Base-by-base conservation (phyloP, 1,140 invertebrate genomes). In the Oedothorax gibbosus region DNA sequence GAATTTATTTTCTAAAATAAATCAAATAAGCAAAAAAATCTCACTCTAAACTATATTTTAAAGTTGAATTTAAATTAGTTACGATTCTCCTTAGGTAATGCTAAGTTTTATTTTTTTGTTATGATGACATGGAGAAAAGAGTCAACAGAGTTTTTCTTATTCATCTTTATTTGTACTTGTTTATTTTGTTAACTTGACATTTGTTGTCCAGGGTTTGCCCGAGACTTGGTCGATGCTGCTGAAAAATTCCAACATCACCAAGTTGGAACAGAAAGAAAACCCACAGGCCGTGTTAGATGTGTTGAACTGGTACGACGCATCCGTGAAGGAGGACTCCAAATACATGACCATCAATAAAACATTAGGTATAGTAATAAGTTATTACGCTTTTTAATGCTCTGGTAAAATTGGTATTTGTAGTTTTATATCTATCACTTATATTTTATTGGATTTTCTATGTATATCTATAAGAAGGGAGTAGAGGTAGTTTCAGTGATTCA, bases 241-340 rank as follows among this genome's bases (percentile, higher is more conserved):
- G 81, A 94, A 96, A 88, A 93, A 94, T 64, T 96, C 92, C 14
- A 92, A 98, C 90, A 97, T 99, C 87, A 95, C 90, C 79, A 92
- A 93, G 88, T 93, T 93, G 66, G 97, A 99, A 89, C 96, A 98
- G 90, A 93, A 95, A 89, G 93, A 98, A 88, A 97, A 99, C 91
- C 97, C 97, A 2, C 94, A 95, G 87, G 97, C 97, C 18, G 94
- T 95, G 0, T 88, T 95, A 20, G 95, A 97, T 89, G 97, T 97
- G 4, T 93, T 99, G 57, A 97, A 97, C 88, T 98, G 95, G 89
- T 98, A 97, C 89, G 96, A 96, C 89, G 95, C 95, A 89, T 94
- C 94, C 2, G 94, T 95, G 62, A 95, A 95, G 94, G 94, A 35
- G 91, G 92, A 86, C 91, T 92, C 95, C 88, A 96, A 96, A 88